A percentile compares a stretch with the other conserved stretches of the same genome.
Conservation (phyloP, 2,113 vertebrate species). For the Mystacornis crossleyi region DNA sequence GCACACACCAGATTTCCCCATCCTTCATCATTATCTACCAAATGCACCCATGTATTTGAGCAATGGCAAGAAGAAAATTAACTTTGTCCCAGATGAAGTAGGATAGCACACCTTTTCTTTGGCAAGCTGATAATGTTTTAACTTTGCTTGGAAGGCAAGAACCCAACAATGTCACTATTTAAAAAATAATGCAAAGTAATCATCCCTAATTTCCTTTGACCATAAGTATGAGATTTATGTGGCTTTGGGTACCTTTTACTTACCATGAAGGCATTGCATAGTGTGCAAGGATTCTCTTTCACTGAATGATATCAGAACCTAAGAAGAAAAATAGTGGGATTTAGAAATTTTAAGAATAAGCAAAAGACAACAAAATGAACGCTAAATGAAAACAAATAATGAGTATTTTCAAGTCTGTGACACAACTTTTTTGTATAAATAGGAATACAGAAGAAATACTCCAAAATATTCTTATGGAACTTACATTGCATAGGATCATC, state of each 20-base stretch:
- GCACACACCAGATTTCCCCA: background rate
- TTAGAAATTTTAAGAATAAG: background rate
- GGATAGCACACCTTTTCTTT: background rate
- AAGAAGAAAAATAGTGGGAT: background rate
- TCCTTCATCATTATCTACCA: background rate
- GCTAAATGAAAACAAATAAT: background rate
- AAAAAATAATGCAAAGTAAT: background rate
- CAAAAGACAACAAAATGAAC: background rate
- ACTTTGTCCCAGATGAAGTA: background rate
- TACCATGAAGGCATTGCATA: background rate
- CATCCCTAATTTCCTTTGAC: background rate
- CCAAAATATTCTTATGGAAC: background rate
- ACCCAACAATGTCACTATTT: background rate
- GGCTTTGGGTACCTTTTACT: background rate
- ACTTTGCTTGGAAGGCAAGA: background rate
- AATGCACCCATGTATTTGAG: fast-evolving
- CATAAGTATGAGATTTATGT: background rate
- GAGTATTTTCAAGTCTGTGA: background rate
- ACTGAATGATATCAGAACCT: background rate
- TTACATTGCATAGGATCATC: background rate
- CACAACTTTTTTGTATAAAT: background rate
- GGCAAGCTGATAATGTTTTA: background rate
- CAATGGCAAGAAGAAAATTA: background rate
- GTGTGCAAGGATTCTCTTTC: background rate
- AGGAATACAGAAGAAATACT: background rate